These are phyloP conservation scores for Eurytoma adleriae DNA, from an alignment of 2,888 invertebrate genomes.

Conservation along the genomic window DNA sequence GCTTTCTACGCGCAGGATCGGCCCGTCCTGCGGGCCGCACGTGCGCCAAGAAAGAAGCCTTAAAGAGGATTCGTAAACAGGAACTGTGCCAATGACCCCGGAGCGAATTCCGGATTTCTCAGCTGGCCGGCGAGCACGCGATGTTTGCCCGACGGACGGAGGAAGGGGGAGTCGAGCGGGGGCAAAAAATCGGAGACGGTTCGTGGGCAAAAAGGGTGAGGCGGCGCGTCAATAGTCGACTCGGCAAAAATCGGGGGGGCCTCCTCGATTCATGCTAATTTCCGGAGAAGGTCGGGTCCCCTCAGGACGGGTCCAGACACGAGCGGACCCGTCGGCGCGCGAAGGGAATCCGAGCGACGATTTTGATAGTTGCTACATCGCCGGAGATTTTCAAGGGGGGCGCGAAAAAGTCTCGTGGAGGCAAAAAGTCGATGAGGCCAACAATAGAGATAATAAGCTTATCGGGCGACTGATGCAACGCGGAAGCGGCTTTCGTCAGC, in stretches of 20 bases:
- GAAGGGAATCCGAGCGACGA: too few relatives aligned
- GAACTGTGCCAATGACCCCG: conserved; percentile 44
- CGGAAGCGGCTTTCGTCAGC: conserved; percentile 72
- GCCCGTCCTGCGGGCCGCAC: too few relatives aligned
- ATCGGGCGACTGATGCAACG: conserved; percentile 69
- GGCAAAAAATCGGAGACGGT: too few relatives aligned
- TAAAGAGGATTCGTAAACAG: conserved; percentile 34
- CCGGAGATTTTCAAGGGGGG: not conserved
- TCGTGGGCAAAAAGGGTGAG: too few relatives aligned
- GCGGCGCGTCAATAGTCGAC: too few relatives aligned
- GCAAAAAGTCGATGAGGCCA: not conserved
- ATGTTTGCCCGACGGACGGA: too few relatives aligned
- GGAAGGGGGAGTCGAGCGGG: too few relatives aligned
- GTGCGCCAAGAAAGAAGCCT: not conserved
- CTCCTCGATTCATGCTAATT: conserved; percentile 22
- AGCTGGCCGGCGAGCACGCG: not conserved
- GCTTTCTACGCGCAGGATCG: too few relatives aligned
- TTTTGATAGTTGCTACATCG: too few relatives aligned
- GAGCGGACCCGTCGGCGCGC: too few relatives aligned
- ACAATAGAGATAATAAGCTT: conserved; percentile 50
- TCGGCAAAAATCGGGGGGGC: not conserved
- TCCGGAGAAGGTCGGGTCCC: not conserved
- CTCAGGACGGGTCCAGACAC: too few relatives aligned
- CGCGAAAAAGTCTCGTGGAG: not conserved
- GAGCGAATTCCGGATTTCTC: conserved; percentile 16